Percentiles rank a stretch among this genome's conserved stretches.
Conservation (phyloP, 92 coral and sea anemone species). For the Parazoanthus swiftii region DNA sequence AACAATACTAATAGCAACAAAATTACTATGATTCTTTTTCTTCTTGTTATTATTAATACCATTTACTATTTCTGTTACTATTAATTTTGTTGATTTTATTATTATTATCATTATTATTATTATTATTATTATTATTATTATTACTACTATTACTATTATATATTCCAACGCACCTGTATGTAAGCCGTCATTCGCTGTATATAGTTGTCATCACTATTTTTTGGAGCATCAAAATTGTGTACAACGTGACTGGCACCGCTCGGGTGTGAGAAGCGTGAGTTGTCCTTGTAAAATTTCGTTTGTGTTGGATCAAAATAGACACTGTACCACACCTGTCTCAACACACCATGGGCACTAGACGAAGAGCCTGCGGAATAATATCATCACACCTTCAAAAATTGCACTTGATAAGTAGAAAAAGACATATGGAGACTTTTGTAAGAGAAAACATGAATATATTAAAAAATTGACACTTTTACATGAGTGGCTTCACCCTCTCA, state of each 20-base stretch:
- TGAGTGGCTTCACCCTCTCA: too few species aligned
- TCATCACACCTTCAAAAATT: background rate
- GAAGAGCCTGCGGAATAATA: background rate
- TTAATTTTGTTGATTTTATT: background rate
- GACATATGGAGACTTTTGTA: too few species aligned
- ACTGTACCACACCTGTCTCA: constrained; percentile 17
- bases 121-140: background rate
- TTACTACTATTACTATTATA: background rate
- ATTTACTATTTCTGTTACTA: background rate
- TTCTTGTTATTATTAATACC: background rate
- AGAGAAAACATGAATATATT: too few species aligned
- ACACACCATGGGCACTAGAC: constrained; percentile 18
- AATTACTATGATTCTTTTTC: background rate
- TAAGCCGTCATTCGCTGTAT: constrained; percentile 21
- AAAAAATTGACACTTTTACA: too few species aligned
- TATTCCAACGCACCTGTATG: background rate
- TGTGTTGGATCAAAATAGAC: background rate
- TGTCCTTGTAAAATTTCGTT: constrained; percentile 27
- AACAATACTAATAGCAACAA: too few species aligned
- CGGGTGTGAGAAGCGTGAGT: constrained; percentile 1
- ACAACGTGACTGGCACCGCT: background rate
- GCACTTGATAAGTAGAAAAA: background rate
- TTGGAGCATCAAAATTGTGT: constrained; percentile 13
- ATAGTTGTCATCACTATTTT: background rate
- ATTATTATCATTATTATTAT: background rate